phyloP scores from a whole-genome alignment of 2,797 vertebrate species.

The Capromys pilorides region DNA sequence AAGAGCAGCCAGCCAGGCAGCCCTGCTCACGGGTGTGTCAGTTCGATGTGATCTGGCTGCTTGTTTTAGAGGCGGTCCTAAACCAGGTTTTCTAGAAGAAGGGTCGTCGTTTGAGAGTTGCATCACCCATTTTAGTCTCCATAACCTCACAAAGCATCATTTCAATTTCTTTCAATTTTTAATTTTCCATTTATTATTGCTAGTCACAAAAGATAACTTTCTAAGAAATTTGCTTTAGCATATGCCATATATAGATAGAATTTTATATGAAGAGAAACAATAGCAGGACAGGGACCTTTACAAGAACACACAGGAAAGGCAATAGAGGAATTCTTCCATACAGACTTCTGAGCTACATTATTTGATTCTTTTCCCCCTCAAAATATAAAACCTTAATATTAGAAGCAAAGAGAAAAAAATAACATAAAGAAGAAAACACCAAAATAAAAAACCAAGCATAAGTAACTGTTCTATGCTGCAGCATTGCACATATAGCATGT shows the following conservation, averaged over 20 bases:
- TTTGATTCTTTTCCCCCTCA: neutral
- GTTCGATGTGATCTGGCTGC: no score
- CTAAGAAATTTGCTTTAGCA: constrained; percentile 77
- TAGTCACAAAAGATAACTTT: constrained; percentile 78
- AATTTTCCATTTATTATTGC: constrained; percentile 80
- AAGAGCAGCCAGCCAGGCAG: neutral
- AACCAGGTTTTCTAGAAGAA: neutral
- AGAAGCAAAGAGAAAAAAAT: constrained; percentile 67
- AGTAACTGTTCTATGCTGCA: constrained; percentile 67
- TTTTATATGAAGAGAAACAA: constrained; percentile 70
- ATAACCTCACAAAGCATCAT: neutral
- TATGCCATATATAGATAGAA: constrained; percentile 71
- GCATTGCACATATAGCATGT: constrained; percentile 64
- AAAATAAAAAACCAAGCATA: constrained; percentile 61
- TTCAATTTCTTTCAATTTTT: constrained; percentile 35
- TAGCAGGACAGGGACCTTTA: constrained; percentile 40
- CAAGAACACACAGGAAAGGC: constrained; percentile 71
- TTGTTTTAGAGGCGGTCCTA: neutral
- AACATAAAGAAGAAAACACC: constrained; percentile 2
- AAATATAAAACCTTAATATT: constrained; percentile 77
- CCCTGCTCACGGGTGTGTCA: rapidly evolving
- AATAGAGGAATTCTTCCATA: constrained; percentile 64
- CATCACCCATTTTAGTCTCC: neutral
- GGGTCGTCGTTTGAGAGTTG: neutral
- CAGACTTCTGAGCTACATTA: constrained; percentile 60